These are phyloP conservation scores for Sphenopsis melanotis DNA, from an alignment of 2,797 vertebrate species.

Conservation along the genomic window DNA sequence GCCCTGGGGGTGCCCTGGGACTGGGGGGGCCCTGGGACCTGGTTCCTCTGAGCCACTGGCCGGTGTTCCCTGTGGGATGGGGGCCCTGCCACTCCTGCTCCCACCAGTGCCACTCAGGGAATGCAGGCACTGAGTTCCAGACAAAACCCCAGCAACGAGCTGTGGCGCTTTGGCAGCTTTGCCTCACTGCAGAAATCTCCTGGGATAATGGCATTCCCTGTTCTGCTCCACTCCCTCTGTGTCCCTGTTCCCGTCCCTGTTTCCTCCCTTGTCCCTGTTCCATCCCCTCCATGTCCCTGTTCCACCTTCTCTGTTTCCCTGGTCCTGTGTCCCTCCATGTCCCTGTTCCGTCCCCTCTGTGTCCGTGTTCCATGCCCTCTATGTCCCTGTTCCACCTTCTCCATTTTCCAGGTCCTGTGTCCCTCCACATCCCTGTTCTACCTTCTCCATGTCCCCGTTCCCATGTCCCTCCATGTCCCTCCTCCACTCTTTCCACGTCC, in stretches of 20 bases:
- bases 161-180: background rate
- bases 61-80: background rate
- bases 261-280: background rate
- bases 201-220: background rate
- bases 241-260: background rate
- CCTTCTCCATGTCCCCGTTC: background rate
- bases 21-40: background rate
- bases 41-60: rapidly evolving
- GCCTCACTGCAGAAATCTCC: background rate
- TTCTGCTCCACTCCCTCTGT: no score
- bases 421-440: background rate
- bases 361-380: background rate
- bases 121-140: background rate
- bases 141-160: background rate
- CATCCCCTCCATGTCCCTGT: background rate
- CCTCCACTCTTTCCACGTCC: background rate
- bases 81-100: background rate
- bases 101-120: background rate
- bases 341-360: background rate
- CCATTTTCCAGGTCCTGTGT: rapidly evolving
- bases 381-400: background rate
- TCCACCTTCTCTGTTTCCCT: no score
- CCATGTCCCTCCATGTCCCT: no score
- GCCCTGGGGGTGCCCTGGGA: no score
- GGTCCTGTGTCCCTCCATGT: background rate